These are phyloP conservation scores for Pedetes capensis DNA, from an alignment of 2,113 vertebrate species.

Conservation along the genomic window DNA sequence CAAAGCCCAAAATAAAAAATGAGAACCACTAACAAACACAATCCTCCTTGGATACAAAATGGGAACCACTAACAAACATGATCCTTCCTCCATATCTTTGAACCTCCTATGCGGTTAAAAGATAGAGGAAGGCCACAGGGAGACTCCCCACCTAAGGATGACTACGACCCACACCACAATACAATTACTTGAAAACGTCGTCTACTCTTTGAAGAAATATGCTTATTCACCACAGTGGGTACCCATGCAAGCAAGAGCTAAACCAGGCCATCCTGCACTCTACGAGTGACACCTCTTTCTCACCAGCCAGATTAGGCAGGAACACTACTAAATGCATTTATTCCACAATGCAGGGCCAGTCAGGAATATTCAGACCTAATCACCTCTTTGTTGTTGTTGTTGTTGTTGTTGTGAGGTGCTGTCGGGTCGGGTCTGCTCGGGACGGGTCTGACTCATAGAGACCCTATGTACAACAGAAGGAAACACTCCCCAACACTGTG, in stretches of 20 bases:
- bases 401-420: too few species aligned
- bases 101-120: neutral
- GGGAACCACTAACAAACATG: neutral
- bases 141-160: neutral
- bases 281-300: neutral
- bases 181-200: neutral
- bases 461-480: too few species aligned
- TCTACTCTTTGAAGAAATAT: neutral
- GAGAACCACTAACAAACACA: too few species aligned
- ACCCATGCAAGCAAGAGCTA: neutral
- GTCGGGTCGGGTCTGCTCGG: too few species aligned
- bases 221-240: neutral
- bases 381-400: too few species aligned
- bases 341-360: neutral
- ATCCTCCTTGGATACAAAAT: too few species aligned
- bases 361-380: neutral
- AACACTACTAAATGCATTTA: neutral
- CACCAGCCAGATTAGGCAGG: neutral
- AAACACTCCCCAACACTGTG: too few species aligned
- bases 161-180: neutral
- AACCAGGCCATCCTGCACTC: neutral
- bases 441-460: too few species aligned
- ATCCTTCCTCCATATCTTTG: neutral
- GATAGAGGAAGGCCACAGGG: neutral
- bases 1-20: slow-evolving; percentile 13